phyloP scores from a whole-genome alignment of 2,797 vertebrate genomes.

The Tauraco hartlaubi region DNA sequence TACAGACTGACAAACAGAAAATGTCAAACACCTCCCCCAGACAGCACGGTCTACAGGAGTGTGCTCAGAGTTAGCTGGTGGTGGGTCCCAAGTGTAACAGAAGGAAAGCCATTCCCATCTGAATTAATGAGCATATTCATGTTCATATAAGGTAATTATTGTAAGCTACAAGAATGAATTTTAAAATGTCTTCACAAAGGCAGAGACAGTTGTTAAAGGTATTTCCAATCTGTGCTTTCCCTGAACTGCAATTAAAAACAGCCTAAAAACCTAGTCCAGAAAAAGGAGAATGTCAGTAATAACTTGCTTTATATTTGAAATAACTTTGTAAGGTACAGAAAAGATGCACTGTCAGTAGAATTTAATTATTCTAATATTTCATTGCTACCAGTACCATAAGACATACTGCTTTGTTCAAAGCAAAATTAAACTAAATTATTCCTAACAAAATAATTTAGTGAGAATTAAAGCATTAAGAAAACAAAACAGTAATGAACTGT shows the following conservation, averaged over 20 bases:
- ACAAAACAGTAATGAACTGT: not conserved
- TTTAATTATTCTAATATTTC: not conserved
- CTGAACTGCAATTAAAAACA: not conserved
- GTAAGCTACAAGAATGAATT: not conserved
- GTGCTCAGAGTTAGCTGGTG: not conserved
- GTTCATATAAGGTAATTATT: not conserved
- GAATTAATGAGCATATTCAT: not conserved
- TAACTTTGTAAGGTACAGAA: not conserved
- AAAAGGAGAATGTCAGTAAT: not conserved
- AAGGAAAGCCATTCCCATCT: not conserved
- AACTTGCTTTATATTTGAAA: not conserved
- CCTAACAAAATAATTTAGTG: not conserved
- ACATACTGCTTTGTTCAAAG: not conserved
- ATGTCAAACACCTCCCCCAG: not conserved
- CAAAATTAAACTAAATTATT: not conserved
- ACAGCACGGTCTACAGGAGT: not conserved
- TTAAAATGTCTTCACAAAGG: not conserved
- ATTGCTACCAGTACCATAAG: not conserved
- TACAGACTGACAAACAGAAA: not conserved
- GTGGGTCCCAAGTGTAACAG: not conserved
- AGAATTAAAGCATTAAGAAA: not conserved
- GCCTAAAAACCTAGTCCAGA: not conserved
- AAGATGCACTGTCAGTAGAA: not conserved
- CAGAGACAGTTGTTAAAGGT: not conserved
- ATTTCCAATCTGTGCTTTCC: not conserved